A percentile compares a stretch with the other conserved stretches of the same genome.
Evolutionary conservation across 2,113 vertebrate species (phyloP).

Genomic region (Gila orcuttii): DNA sequence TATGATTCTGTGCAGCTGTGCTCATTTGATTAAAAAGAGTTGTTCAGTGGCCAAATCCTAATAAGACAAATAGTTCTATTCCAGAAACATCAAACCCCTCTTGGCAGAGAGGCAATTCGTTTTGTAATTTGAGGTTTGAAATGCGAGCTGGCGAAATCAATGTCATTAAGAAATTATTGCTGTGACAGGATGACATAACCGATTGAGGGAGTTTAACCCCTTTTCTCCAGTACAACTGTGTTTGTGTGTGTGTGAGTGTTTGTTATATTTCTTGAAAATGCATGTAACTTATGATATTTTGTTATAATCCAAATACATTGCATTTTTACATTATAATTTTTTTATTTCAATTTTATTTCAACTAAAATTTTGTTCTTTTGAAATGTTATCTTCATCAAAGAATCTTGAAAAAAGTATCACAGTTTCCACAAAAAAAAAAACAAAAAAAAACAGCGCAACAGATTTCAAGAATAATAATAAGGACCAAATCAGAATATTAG

Average conservation of each 20-base stretch:
- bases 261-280: too few species aligned
- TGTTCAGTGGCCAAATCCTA: constrained; percentile 44
- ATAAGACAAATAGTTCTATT: constrained; percentile 61
- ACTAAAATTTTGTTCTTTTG: neutral
- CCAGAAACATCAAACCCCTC: constrained; percentile 41
- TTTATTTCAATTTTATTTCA: neutral
- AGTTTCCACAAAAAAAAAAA: neutral
- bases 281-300: neutral
- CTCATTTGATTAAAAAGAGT: constrained; percentile 39
- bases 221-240: neutral
- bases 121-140: constrained; percentile 56
- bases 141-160: constrained; percentile 47
- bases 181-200: constrained; percentile 40
- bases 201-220: constrained; percentile 10
- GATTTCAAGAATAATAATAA: too few species aligned
- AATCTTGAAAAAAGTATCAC: neutral
- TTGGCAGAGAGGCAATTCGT: constrained; percentile 45
- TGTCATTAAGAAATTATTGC: constrained; percentile 56
- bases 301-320: neutral
- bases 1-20: constrained; percentile 35
- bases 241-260: too few species aligned
- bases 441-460: too few species aligned
- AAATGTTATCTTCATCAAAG: neutral
- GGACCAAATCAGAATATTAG: too few species aligned
- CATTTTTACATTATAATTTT: too few species aligned